A percentile compares a stretch with the other conserved stretches of the same genome.
Evolutionary conservation across 2,113 vertebrate genomes (phyloP).

Genomic region (Arizona elegans): DNA sequence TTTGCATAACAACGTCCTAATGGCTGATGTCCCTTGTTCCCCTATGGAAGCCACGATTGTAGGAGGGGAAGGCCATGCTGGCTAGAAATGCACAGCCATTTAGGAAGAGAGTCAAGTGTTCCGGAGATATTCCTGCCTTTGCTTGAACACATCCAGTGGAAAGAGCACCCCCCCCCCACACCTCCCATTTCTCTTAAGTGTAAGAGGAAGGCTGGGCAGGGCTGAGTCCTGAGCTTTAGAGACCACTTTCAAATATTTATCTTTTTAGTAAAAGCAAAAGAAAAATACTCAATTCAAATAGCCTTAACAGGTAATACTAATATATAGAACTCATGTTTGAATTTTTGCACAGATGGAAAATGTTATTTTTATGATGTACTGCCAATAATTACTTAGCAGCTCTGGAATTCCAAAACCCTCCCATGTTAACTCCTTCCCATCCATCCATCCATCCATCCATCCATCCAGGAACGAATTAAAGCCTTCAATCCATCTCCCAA

Average conservation of each 20-base stretch:
- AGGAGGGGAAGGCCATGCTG: not conserved
- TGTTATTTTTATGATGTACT: constrained; percentile 46
- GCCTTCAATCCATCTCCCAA: not conserved
- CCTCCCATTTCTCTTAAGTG: not conserved
- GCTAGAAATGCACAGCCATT: not conserved
- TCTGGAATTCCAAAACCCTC: constrained; percentile 46
- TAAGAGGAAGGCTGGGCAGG: not conserved
- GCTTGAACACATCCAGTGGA: not conserved
- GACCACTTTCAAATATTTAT: constrained; percentile 21
- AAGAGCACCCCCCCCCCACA: not conserved
- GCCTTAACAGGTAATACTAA: constrained; percentile 28
- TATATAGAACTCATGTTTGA: constrained; percentile 45
- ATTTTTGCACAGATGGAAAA: constrained; percentile 48
- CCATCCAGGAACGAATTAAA: not conserved
- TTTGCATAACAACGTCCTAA: not conserved
- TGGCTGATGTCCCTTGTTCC: not conserved
- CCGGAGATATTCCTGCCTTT: not conserved
- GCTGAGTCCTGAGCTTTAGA: not conserved
- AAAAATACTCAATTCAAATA: not conserved
- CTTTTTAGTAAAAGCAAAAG: constrained; percentile 10
- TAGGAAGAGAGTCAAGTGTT: not conserved
- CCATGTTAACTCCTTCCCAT: constrained; percentile 20
- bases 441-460: no score
- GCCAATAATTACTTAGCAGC: constrained; percentile 46
- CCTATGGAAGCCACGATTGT: not conserved